Evolutionary conservation across 2,888 invertebrate genomes (phyloP).

Genomic region (Linyphia triangularis): DNA sequence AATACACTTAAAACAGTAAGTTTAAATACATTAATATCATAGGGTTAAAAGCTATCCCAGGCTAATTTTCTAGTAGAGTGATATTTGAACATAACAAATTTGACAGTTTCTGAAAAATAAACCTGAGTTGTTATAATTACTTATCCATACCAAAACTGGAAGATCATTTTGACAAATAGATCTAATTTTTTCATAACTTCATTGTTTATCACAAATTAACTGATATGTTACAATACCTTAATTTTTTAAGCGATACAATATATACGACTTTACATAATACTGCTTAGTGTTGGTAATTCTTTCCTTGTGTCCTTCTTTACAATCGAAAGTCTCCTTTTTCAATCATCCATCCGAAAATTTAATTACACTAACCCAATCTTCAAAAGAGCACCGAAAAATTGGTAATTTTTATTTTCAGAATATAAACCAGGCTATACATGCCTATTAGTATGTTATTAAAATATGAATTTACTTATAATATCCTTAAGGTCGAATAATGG

Average conservation of each 20-base stretch:
- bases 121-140: too few species aligned
- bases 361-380: neutral
- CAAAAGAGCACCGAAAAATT: neutral
- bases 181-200: neutral
- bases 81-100: too few species aligned
- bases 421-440: neutral
- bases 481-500: neutral
- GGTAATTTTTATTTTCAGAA: neutral
- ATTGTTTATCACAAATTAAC: constrained; percentile 26
- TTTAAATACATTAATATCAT: too few species aligned
- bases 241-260: neutral
- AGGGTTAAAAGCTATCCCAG: too few species aligned
- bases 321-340: neutral
- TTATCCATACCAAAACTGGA: neutral
- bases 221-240: constrained; percentile 32
- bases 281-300: neutral
- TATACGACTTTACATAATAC: neutral
- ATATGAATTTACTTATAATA: neutral
- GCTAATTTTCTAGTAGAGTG: too few species aligned
- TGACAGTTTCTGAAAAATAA: too few species aligned
- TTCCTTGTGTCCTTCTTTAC: neutral
- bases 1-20: too few species aligned
- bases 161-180: neutral
- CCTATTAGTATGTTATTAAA: neutral
- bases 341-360: neutral